These are phyloP conservation scores for Aramus guarauna DNA, from an alignment of 2,113 vertebrate genomes.

Conservation along the genomic window DNA sequence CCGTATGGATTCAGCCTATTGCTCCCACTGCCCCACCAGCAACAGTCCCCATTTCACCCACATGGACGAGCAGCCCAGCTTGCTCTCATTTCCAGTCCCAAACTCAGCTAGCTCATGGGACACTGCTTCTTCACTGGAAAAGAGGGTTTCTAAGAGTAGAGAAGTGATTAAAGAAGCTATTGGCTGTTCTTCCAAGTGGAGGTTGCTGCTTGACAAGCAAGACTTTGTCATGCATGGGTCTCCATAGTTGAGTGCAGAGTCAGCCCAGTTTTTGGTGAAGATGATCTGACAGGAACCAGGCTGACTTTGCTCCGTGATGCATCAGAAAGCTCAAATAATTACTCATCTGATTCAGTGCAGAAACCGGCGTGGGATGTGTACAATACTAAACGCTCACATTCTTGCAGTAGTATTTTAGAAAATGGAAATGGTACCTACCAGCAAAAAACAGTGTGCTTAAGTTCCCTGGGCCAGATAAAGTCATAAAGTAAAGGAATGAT, in stretches of 20 bases:
- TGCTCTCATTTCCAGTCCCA: rapidly evolving
- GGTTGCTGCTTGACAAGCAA: background rate
- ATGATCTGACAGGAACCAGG: background rate
- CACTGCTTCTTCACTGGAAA: background rate
- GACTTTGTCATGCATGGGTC: background rate
- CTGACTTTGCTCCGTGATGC: background rate
- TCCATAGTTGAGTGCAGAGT: background rate
- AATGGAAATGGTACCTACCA: background rate
- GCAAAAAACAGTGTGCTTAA: background rate
- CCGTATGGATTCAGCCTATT: rapidly evolving
- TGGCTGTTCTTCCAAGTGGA: background rate
- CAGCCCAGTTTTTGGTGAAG: background rate
- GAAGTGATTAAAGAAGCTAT: background rate
- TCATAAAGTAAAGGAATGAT: constrained; percentile 38
- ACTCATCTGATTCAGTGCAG: background rate
- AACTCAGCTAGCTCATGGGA: background rate
- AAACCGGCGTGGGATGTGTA: background rate
- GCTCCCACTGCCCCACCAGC: background rate
- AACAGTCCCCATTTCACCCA: background rate
- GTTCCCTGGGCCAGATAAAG: background rate
- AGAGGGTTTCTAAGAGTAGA: background rate
- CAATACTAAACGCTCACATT: rapidly evolving
- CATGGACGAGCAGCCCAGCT: rapidly evolving
- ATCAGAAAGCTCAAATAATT: background rate
- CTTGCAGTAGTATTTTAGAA: background rate